Percentiles rank a stretch among this genome's conserved stretches.
These are phyloP conservation scores for Hypomesus transpacificus DNA, from an alignment of 2,113 vertebrate genomes.

Conservation along the genomic window DNA sequence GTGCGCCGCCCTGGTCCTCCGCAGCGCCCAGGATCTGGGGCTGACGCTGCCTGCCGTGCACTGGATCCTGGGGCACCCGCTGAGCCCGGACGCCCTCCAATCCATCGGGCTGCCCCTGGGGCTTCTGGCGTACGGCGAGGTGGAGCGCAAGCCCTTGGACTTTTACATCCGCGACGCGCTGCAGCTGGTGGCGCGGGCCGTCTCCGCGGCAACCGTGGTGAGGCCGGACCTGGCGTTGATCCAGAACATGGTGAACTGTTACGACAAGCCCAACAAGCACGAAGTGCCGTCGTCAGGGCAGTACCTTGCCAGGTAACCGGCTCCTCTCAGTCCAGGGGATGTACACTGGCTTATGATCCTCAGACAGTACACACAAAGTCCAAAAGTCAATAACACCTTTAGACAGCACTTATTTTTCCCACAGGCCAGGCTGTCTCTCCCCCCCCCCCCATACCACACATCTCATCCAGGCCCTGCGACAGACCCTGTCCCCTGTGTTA, in stretches of 20 bases:
- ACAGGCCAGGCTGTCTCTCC: neutral
- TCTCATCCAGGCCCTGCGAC: no score
- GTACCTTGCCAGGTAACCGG: slow-evolving; percentile 78
- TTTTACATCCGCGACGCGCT: slow-evolving; percentile 75
- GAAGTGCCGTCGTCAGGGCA: slow-evolving; percentile 64
- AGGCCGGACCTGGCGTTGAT: slow-evolving; percentile 68
- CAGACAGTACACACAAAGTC: neutral
- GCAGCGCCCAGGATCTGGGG: slow-evolving; percentile 62
- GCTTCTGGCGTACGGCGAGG: slow-evolving; percentile 82
- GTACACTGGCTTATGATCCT: neutral
- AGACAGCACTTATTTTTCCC: neutral
- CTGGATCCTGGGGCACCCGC: slow-evolving; percentile 83
- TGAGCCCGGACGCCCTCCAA: slow-evolving; percentile 71
- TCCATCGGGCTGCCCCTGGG: slow-evolving; percentile 77
- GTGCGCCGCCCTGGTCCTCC: slow-evolving; percentile 67
- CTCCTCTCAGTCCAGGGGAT: neutral
- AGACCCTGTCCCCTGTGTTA: no score
- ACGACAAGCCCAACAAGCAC: slow-evolving; percentile 45
- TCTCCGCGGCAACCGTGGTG: slow-evolving; percentile 49
- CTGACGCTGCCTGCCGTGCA: slow-evolving; percentile 68
- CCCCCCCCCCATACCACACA: no score
- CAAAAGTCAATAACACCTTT: neutral
- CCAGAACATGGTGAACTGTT: slow-evolving; percentile 73
- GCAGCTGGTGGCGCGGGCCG: slow-evolving; percentile 72
- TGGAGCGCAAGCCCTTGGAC: slow-evolving; percentile 75